Conservation (phyloP, 37 sponge, comb jelly and placozoan species). For the Aplysina aerophoba region DNA sequence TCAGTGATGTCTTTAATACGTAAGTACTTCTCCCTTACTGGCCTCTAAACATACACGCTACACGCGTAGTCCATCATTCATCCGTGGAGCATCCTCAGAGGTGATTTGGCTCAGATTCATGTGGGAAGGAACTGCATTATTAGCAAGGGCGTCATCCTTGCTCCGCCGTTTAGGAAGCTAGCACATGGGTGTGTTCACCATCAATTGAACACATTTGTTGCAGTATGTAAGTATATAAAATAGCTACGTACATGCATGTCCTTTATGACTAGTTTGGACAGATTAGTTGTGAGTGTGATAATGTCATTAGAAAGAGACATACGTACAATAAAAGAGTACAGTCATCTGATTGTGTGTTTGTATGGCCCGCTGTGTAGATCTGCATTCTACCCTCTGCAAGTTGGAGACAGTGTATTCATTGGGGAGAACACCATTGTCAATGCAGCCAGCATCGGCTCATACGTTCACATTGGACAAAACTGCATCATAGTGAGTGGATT, state of each 20-base stretch:
- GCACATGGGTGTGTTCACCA: slow-evolving; percentile 72
- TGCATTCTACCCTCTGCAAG: slow-evolving; percentile 97
- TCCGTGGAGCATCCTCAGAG: slow-evolving; percentile 87
- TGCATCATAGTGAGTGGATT: slow-evolving; percentile 82
- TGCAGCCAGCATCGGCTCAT: slow-evolving; percentile 89
- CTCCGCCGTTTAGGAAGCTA: slow-evolving; percentile 96
- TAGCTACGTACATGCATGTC: background rate
- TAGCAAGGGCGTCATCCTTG: slow-evolving; percentile 68
- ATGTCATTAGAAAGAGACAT: too few relatives aligned
- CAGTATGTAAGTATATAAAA: too few relatives aligned
- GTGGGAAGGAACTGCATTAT: slow-evolving; percentile 92
- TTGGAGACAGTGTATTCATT: slow-evolving; percentile 94
- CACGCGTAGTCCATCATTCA: slow-evolving; percentile 88
- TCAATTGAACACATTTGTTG: too few relatives aligned
- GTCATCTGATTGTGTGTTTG: too few relatives aligned
- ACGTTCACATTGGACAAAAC: slow-evolving; percentile 90
- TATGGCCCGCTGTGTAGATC: slow-evolving; percentile 46
- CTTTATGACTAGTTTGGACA: too few relatives aligned
- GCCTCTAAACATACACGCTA: too few relatives aligned
- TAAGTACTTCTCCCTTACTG: background rate
- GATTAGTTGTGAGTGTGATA: too few relatives aligned
- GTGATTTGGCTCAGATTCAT: slow-evolving; percentile 95
- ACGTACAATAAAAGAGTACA: too few relatives aligned
- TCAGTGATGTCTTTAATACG: too few relatives aligned
- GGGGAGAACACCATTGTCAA: slow-evolving; percentile 88